Percentiles rank a stretch among this genome's conserved stretches.
These are phyloP conservation scores for Periparus ater DNA, from an alignment of 2,797 vertebrate genomes.

Conservation along the genomic window DNA sequence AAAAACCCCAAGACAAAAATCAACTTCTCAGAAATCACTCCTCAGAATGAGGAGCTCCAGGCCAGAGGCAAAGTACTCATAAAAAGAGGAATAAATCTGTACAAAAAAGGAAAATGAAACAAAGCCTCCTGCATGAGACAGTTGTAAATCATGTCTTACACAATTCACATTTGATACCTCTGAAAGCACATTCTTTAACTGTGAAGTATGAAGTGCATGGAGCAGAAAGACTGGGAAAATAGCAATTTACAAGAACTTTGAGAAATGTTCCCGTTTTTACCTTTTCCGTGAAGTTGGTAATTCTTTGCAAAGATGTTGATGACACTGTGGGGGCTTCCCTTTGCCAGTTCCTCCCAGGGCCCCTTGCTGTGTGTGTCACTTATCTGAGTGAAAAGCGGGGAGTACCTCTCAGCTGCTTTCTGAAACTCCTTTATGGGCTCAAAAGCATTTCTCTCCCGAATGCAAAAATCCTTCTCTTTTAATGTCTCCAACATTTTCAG, in stretches of 20 bases:
- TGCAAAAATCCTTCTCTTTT: constrained; percentile 77
- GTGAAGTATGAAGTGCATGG: not conserved
- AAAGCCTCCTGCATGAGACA: not conserved
- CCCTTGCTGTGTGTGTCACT: constrained; percentile 69
- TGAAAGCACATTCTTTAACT: not conserved
- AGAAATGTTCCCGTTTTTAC: constrained; percentile 63
- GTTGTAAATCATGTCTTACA: not conserved
- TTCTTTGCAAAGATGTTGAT: constrained; percentile 95
- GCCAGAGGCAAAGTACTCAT: not conserved
- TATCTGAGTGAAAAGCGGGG: constrained; percentile 70
- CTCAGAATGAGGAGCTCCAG: not conserved
- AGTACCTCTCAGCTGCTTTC: constrained; percentile 86
- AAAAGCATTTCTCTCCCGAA: constrained; percentile 71
- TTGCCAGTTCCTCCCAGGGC: constrained; percentile 90
- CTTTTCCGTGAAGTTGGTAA: constrained; percentile 82
- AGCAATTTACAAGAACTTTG: not conserved
- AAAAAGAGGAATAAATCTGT: not conserved
- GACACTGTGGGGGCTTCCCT: constrained; percentile 93
- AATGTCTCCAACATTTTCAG: constrained; percentile 69
- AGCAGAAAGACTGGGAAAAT: not conserved
- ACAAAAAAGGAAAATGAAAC: not conserved
- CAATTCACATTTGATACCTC: not conserved
- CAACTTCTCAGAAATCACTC: not conserved
- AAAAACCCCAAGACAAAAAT: not conserved
- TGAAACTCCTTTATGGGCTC: constrained; percentile 86